Conservation (phyloP, 2,888 invertebrate genomes). For the Agrenia bidenticulata region DNA sequence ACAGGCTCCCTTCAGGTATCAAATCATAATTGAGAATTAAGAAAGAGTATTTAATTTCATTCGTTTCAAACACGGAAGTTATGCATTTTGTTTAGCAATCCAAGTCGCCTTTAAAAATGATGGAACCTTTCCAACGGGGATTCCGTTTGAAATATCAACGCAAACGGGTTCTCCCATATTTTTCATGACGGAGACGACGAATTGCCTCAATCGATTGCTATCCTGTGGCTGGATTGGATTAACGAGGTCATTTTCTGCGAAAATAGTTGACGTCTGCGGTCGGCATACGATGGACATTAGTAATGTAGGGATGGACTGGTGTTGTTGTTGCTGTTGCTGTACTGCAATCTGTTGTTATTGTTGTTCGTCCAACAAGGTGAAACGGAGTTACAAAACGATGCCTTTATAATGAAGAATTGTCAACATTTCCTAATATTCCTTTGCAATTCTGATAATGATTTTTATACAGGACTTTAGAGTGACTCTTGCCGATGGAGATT, state of each 20-base stretch:
- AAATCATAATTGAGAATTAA: no score
- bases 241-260: background rate
- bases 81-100: conserved; percentile 1
- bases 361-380: no score
- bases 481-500: background rate
- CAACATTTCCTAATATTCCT: no score
- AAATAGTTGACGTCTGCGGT: background rate
- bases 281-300: background rate
- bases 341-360: no score
- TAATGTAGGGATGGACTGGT: background rate
- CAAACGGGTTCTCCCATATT: background rate
- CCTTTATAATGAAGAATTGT: no score
- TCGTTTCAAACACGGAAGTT: no score
- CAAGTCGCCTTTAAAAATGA: background rate
- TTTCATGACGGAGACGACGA: conserved; percentile 7
- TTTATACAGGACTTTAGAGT: conserved; percentile 7
- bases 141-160: background rate
- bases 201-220: conserved; percentile 1
- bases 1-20: no score
- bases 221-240: conserved; percentile 5
- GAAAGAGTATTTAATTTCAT: no score
- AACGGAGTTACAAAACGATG: no score
- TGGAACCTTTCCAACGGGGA: background rate
- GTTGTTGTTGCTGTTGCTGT: background rate
- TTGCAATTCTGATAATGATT: no score